These are phyloP conservation scores for Drosophila flavopinicola DNA, from an alignment of 2,888 invertebrate genomes.

Conservation along the genomic window DNA sequence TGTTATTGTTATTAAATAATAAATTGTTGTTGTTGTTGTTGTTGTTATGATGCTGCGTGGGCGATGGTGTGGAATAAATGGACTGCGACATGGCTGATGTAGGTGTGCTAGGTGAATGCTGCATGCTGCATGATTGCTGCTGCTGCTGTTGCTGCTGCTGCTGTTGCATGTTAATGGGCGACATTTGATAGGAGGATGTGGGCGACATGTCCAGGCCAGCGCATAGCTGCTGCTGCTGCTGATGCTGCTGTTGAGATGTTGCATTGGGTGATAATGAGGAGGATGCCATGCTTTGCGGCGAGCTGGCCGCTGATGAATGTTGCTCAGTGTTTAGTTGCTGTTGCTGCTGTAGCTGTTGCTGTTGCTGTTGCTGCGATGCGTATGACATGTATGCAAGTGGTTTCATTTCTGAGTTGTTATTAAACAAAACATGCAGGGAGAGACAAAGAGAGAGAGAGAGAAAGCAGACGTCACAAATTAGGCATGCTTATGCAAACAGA, in stretches of 20 bases:
- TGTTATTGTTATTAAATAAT: slow-evolving; percentile 66
- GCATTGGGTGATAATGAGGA: slow-evolving; percentile 69
- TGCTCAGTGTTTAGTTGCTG: slow-evolving; percentile 57
- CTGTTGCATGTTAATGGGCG: slow-evolving; percentile 73
- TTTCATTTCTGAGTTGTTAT: slow-evolving; percentile 56
- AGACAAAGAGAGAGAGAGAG: slow-evolving; percentile 41
- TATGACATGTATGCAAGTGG: slow-evolving; percentile 69
- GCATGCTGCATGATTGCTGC: slow-evolving; percentile 70
- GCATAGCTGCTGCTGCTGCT: slow-evolving; percentile 56
- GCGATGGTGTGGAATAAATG: slow-evolving; percentile 79
- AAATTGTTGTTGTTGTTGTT: slow-evolving; percentile 65
- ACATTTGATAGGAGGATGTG: slow-evolving; percentile 71
- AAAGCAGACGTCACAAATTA: slow-evolving; percentile 76
- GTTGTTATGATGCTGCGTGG: slow-evolving; percentile 71
- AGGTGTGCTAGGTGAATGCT: slow-evolving; percentile 68
- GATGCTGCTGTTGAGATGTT: slow-evolving; percentile 42
- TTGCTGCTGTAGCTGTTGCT: slow-evolving; percentile 55
- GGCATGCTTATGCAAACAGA: slow-evolving; percentile 59
- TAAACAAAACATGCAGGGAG: slow-evolving; percentile 9
- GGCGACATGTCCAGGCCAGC: slow-evolving; percentile 72
- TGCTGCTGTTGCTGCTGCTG: slow-evolving; percentile 58
- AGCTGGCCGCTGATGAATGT: slow-evolving; percentile 62
- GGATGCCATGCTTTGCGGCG: slow-evolving; percentile 71
- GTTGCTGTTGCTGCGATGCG: slow-evolving; percentile 55
- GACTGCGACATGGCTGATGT: slow-evolving; percentile 61